Evolutionary conservation across 2,797 vertebrate genomes (phyloP), one percentile per base, ranked within the genome.

Genomic region (Mustela erminea): DNA sequence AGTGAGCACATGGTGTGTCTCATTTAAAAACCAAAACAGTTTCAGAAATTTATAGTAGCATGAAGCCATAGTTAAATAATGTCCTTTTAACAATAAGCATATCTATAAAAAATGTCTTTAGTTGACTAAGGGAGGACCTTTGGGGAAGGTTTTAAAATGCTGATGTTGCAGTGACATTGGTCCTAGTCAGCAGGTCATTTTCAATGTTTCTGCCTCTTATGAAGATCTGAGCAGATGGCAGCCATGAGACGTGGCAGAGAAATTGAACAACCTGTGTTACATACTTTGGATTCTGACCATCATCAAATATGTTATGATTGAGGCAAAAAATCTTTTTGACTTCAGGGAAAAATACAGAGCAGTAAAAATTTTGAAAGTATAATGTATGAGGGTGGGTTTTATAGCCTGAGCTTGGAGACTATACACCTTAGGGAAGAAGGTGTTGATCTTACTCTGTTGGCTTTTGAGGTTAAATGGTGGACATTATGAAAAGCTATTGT

Each of bases 11-110:
- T 23, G 27, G 25, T 46, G 6, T 56, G 32, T 68, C 80, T 96
- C 72, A 94, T 97, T 98, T 92, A 58, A 92, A 97, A 97, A 82
- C 46, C 84, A 92, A 89, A 93, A 54, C 10, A 25, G n/a, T 68
- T 64, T 97, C 85, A 94, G 87, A 91, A 95, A 94, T 86, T 52
- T 89, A 93, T 12, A 62, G 82, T 70, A 89, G 43, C 29, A 21
- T 74, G 54, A 90, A 96, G 46, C 32, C 17, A 35, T 41, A 25
- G 15, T 52, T 58, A 70, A 70, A 95, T 82, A 29, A 58, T 43
- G 5, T 74, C 62, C 38, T 70, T 90, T 91, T 54, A 66, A 95
- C 46, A 75, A 77, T 75, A 83, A 35, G 29, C 35, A 10, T 81
- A 29, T 78, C 43, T 96, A 2, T 74, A 66, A 75, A 72, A 83